A percentile compares a stretch with the other conserved stretches of the same genome.
phyloP scores from a whole-genome alignment of 1,140 invertebrate species.

The Drosophila lacteicornis region DNA sequence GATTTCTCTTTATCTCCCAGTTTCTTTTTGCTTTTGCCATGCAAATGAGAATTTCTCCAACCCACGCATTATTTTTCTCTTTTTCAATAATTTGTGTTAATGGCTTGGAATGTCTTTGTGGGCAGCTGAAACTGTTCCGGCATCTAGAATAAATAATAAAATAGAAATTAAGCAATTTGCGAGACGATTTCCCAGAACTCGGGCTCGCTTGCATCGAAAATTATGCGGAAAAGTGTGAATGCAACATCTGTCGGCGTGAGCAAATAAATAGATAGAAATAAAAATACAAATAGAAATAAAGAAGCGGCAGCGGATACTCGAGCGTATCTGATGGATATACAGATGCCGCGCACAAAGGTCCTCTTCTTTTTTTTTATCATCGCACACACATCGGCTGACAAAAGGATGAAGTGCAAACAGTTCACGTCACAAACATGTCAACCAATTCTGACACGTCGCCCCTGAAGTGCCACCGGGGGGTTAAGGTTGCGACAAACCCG shows the following conservation, averaged over 20 bases:
- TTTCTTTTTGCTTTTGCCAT: constrained; percentile 25
- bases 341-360: constrained; percentile 36
- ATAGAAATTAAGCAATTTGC: constrained; percentile 42
- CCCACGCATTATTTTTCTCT: not conserved
- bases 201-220: not conserved
- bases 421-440: constrained; percentile 71
- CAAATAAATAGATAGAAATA: constrained; percentile 59
- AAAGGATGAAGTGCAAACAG: constrained; percentile 80
- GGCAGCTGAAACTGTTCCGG: constrained; percentile 33
- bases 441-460: constrained; percentile 71
- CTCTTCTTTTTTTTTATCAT: constrained; percentile 49
- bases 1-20: not conserved
- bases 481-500: not conserved
- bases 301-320: constrained; percentile 21
- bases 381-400: constrained; percentile 64
- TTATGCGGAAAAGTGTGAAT: constrained; percentile 58
- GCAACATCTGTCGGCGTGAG: constrained; percentile 69
- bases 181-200: constrained; percentile 35
- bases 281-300: constrained; percentile 18
- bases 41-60: constrained; percentile 32
- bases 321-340: constrained; percentile 61
- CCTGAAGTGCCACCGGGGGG: constrained; percentile 63
- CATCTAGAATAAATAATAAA: not conserved
- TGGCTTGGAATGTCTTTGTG: constrained; percentile 1
- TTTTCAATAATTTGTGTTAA: constrained; percentile 8